These are phyloP conservation scores for Microplitis demolitor DNA, from an alignment of 1,140 invertebrate species.

Conservation along the genomic window DNA sequence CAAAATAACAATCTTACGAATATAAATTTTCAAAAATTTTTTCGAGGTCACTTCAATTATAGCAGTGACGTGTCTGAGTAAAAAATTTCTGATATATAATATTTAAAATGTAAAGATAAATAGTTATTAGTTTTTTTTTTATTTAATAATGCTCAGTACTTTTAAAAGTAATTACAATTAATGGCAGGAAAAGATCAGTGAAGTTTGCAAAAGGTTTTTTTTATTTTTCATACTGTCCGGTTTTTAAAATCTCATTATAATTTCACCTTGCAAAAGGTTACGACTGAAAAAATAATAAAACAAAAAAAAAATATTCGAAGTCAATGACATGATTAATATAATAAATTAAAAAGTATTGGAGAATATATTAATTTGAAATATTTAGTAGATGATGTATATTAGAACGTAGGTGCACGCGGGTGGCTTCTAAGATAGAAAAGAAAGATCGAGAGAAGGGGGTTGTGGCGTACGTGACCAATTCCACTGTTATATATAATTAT, in stretches of 20 bases:
- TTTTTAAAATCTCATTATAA: not conserved
- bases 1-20: not conserved
- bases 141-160: no score
- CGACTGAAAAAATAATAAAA: not conserved
- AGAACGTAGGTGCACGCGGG: conserved; percentile 7
- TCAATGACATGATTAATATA: not conserved
- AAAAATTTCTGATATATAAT: not conserved
- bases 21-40: not conserved
- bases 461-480: conserved; percentile 51
- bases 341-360: not conserved
- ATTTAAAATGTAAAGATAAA: not conserved
- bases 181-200: not conserved
- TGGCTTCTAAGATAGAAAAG: not conserved
- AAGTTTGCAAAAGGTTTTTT: not conserved
- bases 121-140: not conserved
- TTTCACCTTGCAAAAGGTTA: conserved; percentile 39
- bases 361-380: not conserved
- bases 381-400: not conserved
- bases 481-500: conserved; percentile 35
- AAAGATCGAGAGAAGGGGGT: conserved; percentile 24
- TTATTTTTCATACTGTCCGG: not conserved
- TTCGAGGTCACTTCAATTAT: not conserved
- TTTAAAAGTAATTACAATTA: no score
- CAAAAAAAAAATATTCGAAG: not conserved
- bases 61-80: not conserved